phyloP scores from a whole-genome alignment of 2,113 vertebrate species.

The Silurus glanis region DNA sequence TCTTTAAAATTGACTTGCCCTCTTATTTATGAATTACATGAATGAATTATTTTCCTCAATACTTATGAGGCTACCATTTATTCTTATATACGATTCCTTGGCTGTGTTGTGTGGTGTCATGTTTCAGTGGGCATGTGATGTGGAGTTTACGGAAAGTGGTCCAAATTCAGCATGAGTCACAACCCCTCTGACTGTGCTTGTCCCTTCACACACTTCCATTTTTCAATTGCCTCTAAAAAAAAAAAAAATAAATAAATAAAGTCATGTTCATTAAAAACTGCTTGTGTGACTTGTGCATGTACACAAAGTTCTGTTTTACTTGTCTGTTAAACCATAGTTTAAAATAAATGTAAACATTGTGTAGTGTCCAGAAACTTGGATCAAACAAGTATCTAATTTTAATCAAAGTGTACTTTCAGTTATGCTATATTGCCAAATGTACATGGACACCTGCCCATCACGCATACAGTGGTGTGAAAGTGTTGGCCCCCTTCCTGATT shows the following conservation, averaged over 20 bases:
- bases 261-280: constrained; percentile 68
- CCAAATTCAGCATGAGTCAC: constrained; percentile 67
- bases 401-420: no score
- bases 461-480: no score
- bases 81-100: constrained; percentile 77
- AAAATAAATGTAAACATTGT: no score
- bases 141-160: constrained; percentile 77
- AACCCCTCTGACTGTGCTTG: constrained; percentile 70
- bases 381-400: no score
- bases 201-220: constrained; percentile 92
- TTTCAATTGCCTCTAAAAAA: constrained; percentile 97
- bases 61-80: constrained; percentile 79
- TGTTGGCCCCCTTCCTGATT: no score
- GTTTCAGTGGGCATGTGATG: constrained; percentile 82
- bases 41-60: constrained; percentile 57
- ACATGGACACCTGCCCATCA: no score
- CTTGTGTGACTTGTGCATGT: neutral
- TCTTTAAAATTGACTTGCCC: constrained; percentile 64
- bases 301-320: neutral
- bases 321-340: no score
- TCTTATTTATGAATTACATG: constrained; percentile 68
- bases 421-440: no score
- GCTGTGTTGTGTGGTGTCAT: constrained; percentile 84
- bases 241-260: constrained; percentile 71
- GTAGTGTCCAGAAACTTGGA: no score